Evolutionary conservation across 2,797 vertebrate genomes (phyloP), one percentile per base, ranked within the genome.

Genomic region (Columba guinea): DNA sequence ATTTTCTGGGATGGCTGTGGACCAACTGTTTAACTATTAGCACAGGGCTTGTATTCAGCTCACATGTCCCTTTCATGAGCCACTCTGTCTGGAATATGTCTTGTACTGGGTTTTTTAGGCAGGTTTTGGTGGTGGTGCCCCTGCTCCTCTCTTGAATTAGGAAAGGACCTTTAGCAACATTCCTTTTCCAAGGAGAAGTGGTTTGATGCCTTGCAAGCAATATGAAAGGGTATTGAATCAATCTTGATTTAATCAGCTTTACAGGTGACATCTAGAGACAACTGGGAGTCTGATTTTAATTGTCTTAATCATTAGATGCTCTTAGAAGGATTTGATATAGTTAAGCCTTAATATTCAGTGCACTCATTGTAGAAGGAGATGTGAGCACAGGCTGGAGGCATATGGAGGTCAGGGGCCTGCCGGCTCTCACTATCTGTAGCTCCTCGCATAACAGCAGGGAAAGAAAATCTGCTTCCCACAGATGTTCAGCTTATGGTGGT

Each of bases 391-490:
- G 4, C 63, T 16, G 73, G 52, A 90, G 91, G 58, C 52, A 16
- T 28, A 12, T 28, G 49, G 86, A 89, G 89, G 89, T 94, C 94
- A 79, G 85, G 39, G 0, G 46, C 63, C 69, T 93, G 91, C 94
- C 79, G 89, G 91, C 68, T 92, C 79, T 35, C 63, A 62, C 81
- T 91, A 32, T 79, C 84, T 92, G 62, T 26, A 52, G 76, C 82
- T 94, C 87, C 73, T 79, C 5, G 1, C 65, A 77, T 63, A 89
- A 26, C 85, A 91, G 74, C 69, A 84, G 95, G 70, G 83, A 84
- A 24, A 64, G 93, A 63, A 96, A 95, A 94, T 89, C 87, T 88
- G 87, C 91, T 70, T 79, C 80, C 30, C 94, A 79, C 82, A 90
- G 91, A 73, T 88, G 83, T 84, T 93, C 76, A 76, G 58, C 30